Evolutionary conservation across 2,797 vertebrate species (phyloP).

Genomic region (Melanogrammus aeglefinus): DNA sequence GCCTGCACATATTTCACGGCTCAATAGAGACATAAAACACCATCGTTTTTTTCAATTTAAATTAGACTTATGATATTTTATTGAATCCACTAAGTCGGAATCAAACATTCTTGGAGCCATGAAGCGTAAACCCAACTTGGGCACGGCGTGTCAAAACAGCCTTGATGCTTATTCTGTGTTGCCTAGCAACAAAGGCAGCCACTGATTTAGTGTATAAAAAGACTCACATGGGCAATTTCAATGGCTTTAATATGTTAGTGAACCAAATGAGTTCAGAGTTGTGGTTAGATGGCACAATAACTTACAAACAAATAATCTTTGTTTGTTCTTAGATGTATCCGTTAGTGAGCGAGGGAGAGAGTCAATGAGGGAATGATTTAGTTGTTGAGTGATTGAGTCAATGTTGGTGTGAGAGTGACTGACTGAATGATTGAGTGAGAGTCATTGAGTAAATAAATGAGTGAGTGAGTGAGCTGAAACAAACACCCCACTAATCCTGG

Average conservation of each 20-base stretch:
- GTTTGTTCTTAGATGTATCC: not conserved
- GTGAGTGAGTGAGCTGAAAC: too few species aligned
- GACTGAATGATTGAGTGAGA: too few species aligned
- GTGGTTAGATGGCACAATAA: not conserved
- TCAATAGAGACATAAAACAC: too few species aligned
- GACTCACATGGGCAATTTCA: not conserved
- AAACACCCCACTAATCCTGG: too few species aligned
- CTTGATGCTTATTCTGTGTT: not conserved
- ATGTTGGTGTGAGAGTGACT: too few species aligned
- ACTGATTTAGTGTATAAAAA: constrained; percentile 3
- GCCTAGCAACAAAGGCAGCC: constrained; percentile 7
- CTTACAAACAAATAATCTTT: not conserved
- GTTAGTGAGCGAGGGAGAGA: not conserved
- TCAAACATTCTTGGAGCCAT: not conserved
- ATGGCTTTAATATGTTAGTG: constrained; percentile 4
- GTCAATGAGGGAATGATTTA: not conserved
- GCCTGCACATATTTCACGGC: not conserved
- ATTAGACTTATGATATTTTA: too few species aligned
- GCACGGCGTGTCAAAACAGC: not conserved
- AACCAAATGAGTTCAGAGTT: not conserved
- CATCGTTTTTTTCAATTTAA: too few species aligned
- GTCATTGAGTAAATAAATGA: too few species aligned
- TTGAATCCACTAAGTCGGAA: too few species aligned
- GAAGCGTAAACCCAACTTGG: not conserved
- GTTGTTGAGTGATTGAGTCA: too few species aligned